Conservation (phyloP, 2,113 vertebrate genomes). For the Eupsittula cactorum region DNA sequence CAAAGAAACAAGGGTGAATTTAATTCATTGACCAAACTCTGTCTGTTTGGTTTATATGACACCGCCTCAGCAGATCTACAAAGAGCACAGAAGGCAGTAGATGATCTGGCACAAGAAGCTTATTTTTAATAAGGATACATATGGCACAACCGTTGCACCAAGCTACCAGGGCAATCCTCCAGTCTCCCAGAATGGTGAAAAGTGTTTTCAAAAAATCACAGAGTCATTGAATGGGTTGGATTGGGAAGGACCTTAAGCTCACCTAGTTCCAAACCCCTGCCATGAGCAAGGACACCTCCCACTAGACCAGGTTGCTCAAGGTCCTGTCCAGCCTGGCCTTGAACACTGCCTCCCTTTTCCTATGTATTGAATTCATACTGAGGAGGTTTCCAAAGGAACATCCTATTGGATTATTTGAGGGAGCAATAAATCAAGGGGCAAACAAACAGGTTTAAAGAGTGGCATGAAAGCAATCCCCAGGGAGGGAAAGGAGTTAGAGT, state of each 20-base stretch:
- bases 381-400: background rate
- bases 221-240: background rate
- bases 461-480: background rate
- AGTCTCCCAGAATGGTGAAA: background rate
- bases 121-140: background rate
- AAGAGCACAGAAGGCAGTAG: background rate
- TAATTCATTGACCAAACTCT: background rate
- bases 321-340: background rate
- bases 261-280: background rate
- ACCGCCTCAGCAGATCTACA: conserved; percentile 7
- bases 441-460: background rate
- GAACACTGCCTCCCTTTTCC: background rate
- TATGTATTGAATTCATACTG: background rate
- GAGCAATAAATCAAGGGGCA: background rate
- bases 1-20: conserved; percentile 37
- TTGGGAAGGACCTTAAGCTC: background rate
- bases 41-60: background rate
- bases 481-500: background rate
- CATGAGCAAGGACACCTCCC: background rate
- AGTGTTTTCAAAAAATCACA: background rate
- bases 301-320: background rate
- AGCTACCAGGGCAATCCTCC: background rate
- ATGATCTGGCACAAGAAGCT: background rate
- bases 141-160: background rate
- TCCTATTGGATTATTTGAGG: background rate